Evolutionary conservation across 2,888 invertebrate genomes (phyloP), one percentile per base, ranked within the genome.

Genomic region (Philhelius pedissequus): DNA sequence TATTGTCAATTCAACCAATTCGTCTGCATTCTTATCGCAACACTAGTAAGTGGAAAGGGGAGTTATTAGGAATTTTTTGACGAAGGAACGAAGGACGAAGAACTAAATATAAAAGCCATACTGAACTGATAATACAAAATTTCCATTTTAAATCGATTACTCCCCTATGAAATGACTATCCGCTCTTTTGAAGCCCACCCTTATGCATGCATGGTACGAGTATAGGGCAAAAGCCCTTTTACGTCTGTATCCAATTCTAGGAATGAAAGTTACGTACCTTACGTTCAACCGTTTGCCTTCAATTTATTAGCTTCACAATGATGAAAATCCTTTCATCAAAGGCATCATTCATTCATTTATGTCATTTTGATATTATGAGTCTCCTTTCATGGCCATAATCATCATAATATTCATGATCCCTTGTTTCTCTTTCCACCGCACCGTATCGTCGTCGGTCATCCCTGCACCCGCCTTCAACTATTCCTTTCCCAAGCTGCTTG

Each of bases 281-380:
- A 58, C 40, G 38, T 50, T 75, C 64, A 66, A 38, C 69, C 38
- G 60, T 80, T 76, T 71, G 52, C 68, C 66, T 66, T 75, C 71
- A 84, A 75, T 84, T 84, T 84, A 84, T 84, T 84, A 84, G 79
- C 75, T 76, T 60, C 75, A 60, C 75, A 79, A 60, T 79, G 79
- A 84, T 84, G 84, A 71, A 79, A 71, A 79, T 84, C 75, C 80
- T 84, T 75, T 80, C 84, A 79, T 84, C 84, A 84, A 80, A 71
- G 52, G 75, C 80, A 80, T 84, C 75, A 80, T 84, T 84, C 84
- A 84, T 84, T 79, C 80, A 76, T 84, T 84, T 84, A 84, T 84
- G 84, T 84, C 79, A 80, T 84, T 84, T 79, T 68, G 80, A 66
- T 80, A 80, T 80, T 80, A 76, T 71, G 60, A 48, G 64, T 43